phyloP scores from a whole-genome alignment of 2,888 invertebrate species.

The Choreutis nemorana region DNA sequence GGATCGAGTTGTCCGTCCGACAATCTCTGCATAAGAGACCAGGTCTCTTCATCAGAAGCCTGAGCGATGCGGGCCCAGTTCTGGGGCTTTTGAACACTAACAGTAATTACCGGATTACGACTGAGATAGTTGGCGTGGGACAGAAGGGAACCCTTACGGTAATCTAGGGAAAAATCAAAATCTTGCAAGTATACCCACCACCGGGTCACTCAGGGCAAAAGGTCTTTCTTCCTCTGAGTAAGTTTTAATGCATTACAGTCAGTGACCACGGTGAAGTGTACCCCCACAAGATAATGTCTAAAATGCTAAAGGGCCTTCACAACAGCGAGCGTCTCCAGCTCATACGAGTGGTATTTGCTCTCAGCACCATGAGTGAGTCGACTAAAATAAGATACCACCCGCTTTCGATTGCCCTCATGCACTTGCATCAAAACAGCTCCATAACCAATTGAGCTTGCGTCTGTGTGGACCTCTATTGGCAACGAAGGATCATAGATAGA shows the following conservation, averaged over 20 bases:
- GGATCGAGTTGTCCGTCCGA: constrained; percentile 10
- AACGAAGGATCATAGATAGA: constrained; percentile 12
- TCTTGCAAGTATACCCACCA: background rate
- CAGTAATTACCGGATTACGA: background rate
- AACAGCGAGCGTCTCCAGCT: constrained; percentile 12
- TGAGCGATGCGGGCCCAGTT: constrained; percentile 9
- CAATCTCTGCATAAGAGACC: constrained; percentile 10
- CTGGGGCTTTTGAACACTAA: too few relatives aligned
- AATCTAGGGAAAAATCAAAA: background rate
- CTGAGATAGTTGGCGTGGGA: background rate
- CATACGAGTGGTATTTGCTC: constrained; percentile 11
- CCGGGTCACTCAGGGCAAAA: background rate
- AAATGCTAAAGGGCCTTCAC: constrained; percentile 14
- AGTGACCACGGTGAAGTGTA: constrained; percentile 8
- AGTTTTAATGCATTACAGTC: constrained; percentile 8
- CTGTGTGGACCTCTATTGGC: constrained; percentile 12
- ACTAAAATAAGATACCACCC: constrained; percentile 15
- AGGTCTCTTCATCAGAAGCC: constrained; percentile 13
- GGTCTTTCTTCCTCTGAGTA: background rate
- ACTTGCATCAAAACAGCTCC: constrained; percentile 14
- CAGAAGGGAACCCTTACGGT: too few relatives aligned
- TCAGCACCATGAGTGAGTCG: constrained; percentile 10
- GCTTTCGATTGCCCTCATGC: constrained; percentile 4
- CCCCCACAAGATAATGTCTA: constrained; percentile 11
- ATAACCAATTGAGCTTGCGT: constrained; percentile 13